phyloP scores from a whole-genome alignment of 2,888 invertebrate genomes.

The Synanthedon vespiformis region DNA sequence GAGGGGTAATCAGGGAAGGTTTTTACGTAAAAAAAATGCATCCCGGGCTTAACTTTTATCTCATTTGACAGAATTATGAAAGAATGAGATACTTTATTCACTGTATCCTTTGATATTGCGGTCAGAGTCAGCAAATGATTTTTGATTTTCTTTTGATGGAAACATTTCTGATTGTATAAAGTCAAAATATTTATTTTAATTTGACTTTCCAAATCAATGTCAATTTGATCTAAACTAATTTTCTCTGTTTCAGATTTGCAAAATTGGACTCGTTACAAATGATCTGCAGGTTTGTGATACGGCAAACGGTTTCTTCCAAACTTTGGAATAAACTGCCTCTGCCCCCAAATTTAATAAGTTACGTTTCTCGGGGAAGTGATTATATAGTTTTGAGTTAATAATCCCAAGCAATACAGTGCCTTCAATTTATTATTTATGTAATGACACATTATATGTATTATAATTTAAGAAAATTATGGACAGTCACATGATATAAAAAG shows the following conservation, averaged over 20 bases:
- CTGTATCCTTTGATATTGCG: too few species aligned
- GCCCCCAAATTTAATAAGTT: constrained; percentile 60
- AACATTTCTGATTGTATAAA: too few species aligned
- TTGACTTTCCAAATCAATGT: too few species aligned
- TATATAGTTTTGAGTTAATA: constrained; percentile 48
- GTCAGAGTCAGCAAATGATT: too few species aligned
- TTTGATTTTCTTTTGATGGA: too few species aligned
- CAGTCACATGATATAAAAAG: constrained; percentile 9
- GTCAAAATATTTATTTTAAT: too few species aligned
- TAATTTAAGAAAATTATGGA: background rate
- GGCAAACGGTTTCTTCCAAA: constrained; percentile 75
- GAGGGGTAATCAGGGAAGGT: too few species aligned
- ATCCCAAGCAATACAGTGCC: constrained; percentile 26
- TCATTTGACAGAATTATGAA: too few species aligned
- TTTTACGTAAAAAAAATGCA: too few species aligned
- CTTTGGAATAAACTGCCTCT: constrained; percentile 77
- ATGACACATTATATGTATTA: background rate
- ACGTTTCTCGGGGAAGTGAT: constrained; percentile 58
- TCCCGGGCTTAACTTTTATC: too few species aligned
- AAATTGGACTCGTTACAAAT: constrained; percentile 76
- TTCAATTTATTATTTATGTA: constrained; percentile 20
- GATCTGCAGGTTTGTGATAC: constrained; percentile 80
- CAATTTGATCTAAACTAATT: background rate
- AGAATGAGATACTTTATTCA: too few species aligned
- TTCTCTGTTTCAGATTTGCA: constrained; percentile 70